Percentiles rank a stretch among this genome's conserved stretches.
Evolutionary conservation across 2,797 vertebrate species (phyloP).

Genomic region (Buphagus erythrorhynchus): DNA sequence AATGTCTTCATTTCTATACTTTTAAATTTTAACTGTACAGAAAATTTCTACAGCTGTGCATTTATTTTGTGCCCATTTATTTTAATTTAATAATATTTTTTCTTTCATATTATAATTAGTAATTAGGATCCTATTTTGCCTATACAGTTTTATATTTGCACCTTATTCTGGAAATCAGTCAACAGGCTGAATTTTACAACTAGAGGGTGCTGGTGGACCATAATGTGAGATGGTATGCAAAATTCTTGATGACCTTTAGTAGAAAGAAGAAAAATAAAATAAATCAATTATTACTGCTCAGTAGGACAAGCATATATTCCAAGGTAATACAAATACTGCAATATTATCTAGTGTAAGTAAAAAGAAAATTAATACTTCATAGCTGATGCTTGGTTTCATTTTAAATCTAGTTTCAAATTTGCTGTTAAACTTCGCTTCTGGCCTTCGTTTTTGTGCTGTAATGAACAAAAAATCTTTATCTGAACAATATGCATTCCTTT

Average conservation of each 20-base stretch:
- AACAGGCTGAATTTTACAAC: constrained; percentile 35
- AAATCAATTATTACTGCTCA: constrained; percentile 18
- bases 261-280: constrained; percentile 27
- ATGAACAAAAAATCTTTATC: neutral
- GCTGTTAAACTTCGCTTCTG: neutral
- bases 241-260: constrained; percentile 2
- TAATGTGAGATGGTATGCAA: neutral
- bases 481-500: constrained; percentile 13
- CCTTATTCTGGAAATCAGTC: neutral
- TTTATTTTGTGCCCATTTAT: neutral
- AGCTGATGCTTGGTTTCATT: neutral
- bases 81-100: neutral
- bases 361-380: constrained; percentile 1
- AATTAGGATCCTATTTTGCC: neutral
- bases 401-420: constrained; percentile 4
- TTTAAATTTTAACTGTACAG: neutral
- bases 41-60: neutral
- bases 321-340: neutral
- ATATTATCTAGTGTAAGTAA: neutral
- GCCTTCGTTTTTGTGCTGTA: neutral
- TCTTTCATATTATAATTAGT: neutral
- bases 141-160: neutral
- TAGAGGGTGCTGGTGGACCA: constrained; percentile 63
- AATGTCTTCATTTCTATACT: neutral
- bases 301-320: neutral